phyloP scores from a whole-genome alignment of 2,888 invertebrate species.

The Ectobius pallidus region DNA sequence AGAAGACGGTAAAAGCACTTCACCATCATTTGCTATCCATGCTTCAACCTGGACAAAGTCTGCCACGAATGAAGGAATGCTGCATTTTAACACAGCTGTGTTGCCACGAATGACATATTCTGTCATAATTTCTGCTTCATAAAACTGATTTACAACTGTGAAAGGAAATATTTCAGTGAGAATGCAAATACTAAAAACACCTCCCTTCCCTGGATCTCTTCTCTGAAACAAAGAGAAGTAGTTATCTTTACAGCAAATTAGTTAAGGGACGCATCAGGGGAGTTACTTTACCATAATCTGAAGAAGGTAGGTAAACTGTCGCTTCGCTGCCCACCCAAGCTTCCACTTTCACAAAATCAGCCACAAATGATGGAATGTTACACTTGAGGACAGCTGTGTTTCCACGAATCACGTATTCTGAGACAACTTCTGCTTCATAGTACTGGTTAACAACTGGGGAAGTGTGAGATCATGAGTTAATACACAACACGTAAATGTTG shows the following conservation, averaged over 20 bases:
- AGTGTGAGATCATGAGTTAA: constrained; percentile 12
- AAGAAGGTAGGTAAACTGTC: constrained; percentile 71
- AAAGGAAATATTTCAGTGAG: constrained; percentile 40
- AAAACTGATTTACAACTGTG: constrained; percentile 74
- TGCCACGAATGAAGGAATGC: constrained; percentile 75
- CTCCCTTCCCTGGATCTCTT: background rate
- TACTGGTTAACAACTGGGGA: constrained; percentile 83
- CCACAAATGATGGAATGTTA: constrained; percentile 88
- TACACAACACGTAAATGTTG: background rate
- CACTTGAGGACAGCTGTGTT: constrained; percentile 88
- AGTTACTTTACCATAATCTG: constrained; percentile 73
- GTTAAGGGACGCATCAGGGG: too few relatives aligned
- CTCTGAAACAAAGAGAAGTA: background rate
- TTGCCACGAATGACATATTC: constrained; percentile 77
- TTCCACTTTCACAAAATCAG: constrained; percentile 89
- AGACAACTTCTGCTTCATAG: constrained; percentile 88
- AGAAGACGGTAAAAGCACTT: constrained; percentile 37
- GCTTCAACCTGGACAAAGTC: constrained; percentile 74
- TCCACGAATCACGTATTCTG: constrained; percentile 87
- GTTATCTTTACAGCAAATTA: too few relatives aligned
- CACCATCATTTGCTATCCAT: constrained; percentile 61
- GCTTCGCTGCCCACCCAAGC: constrained; percentile 73
- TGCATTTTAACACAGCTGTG: constrained; percentile 73
- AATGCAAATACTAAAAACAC: too few relatives aligned
- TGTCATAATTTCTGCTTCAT: constrained; percentile 73